These are phyloP conservation scores for Corythucha ciliata DNA, from an alignment of 2,888 invertebrate species.

Conservation along the genomic window DNA sequence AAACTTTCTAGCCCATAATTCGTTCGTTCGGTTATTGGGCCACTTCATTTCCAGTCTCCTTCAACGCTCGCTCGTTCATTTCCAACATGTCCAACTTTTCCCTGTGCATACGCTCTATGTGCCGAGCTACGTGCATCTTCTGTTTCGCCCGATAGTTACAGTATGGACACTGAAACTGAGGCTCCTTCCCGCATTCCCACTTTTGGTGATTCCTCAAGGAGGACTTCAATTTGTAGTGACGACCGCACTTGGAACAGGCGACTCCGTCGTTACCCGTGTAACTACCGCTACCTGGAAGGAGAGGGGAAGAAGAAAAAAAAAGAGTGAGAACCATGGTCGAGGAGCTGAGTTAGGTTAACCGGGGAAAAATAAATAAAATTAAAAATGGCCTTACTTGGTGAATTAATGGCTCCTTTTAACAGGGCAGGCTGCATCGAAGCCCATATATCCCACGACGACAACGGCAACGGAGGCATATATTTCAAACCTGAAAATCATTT, in stretches of 20 bases:
- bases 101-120: conserved; percentile 75
- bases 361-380: neutral
- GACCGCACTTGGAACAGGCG: conserved; percentile 57
- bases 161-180: conserved; percentile 71
- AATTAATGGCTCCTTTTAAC: conserved; percentile 26
- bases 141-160: conserved; percentile 76
- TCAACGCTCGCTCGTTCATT: conserved; percentile 23
- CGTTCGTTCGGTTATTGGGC: conserved; percentile 19
- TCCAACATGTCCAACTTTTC: conserved; percentile 41
- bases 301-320: neutral
- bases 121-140: conserved; percentile 74
- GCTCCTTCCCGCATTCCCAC: conserved; percentile 79
- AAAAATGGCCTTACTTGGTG: conserved; percentile 20
- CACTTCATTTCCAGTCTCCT: conserved; percentile 21
- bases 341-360: neutral
- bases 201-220: conserved; percentile 74
- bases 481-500: conserved; percentile 25
- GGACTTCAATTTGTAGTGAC: conserved; percentile 77
- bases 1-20: too few species aligned
- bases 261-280: conserved; percentile 33
- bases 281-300: neutral
- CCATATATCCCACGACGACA: conserved; percentile 37
- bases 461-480: conserved; percentile 29
- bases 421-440: conserved; percentile 36
- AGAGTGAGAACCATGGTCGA: neutral